A percentile compares a stretch with the other conserved stretches of the same genome.
Conservation (phyloP, 2,797 vertebrate species). For the Pseudochromis fuscus region DNA sequence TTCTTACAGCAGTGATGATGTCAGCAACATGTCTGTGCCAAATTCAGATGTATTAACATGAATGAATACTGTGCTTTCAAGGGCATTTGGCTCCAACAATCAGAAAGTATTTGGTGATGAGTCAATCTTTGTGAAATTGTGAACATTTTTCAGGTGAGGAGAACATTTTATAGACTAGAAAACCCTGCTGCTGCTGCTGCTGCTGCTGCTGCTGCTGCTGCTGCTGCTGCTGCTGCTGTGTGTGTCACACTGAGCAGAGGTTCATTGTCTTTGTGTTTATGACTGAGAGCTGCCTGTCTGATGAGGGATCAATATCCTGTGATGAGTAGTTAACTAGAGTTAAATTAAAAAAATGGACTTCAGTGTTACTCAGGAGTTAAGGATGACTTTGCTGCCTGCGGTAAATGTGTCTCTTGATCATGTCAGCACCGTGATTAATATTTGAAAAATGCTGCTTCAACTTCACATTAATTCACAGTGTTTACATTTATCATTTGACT, state of each 20-base stretch:
- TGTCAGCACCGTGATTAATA: neutral
- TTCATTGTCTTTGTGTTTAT: neutral
- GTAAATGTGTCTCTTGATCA: neutral
- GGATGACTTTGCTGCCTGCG: neutral
- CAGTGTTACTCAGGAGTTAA: neutral
- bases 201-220: neutral
- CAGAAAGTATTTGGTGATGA: conserved; percentile 9
- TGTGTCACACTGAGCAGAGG: neutral
- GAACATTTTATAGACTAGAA: neutral
- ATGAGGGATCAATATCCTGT: conserved; percentile 10
- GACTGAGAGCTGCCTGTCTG: neutral
- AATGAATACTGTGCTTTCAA: conserved; percentile 6
- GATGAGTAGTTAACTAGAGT: conserved; percentile 10
- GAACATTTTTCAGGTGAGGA: neutral
- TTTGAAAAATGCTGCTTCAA: neutral
- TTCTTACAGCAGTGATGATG: no score
- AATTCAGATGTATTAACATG: neutral
- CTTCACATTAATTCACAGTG: neutral
- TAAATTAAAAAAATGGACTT: neutral
- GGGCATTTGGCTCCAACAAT: conserved; percentile 2
- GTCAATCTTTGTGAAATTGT: neutral
- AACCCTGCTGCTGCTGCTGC: conserved; percentile 9
- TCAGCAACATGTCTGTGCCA: neutral
- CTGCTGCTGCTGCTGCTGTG: neutral
- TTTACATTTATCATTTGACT: neutral